Base-by-base conservation (phyloP, 2,888 invertebrate genomes). In the Pollenia angustigena region DNA sequence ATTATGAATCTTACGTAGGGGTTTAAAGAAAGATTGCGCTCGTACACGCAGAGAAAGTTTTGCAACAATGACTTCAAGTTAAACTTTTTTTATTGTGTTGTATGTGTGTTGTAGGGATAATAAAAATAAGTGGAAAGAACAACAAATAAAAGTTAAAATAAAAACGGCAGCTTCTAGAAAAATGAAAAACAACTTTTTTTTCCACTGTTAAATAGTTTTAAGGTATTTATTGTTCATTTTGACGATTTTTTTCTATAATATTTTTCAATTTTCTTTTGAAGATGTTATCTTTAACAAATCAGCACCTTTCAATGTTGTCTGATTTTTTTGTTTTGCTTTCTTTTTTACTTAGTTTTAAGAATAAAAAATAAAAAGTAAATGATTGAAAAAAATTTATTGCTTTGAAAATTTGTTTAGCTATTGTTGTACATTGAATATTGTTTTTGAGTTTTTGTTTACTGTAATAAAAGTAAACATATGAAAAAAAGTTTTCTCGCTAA, bases 221-320 rank as follows among this genome's bases (percentile, higher is more conserved):
- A 78, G 66, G 66, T 66, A 46, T n/a, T 66, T 40, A 3, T 56
- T 62, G 18, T 62, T 14, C 40, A 68, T 42, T 64, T 23, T 9
- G 1, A 32, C 32, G 32, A 32, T 32, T 46, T 14, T 16, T 14
- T 54, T 56, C 1, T 40, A 42, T 32, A 32, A 6, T 16, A 9
- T 64, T 56, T 40, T 68, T 16, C 16, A 48, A 68, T 40, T 58
- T 58, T 48, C 56, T 48, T 68, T 56, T 42, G 2, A 68, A 68
- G 58, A 64, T 78, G 3, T 48, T 58, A 78, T 78, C 56, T 56
- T 40, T 18, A 48, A 40, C 68, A 48, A 78, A 40, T 68, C 56
- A 68, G 54, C 78, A 78, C 46, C 78, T 78, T 78, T 78, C 68
- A 44, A 42, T 62, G 40, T 52, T 16, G 54, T 32, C 4, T 76